Base-by-base conservation (phyloP, 2,888 invertebrate species). In the Sericinus montela region DNA sequence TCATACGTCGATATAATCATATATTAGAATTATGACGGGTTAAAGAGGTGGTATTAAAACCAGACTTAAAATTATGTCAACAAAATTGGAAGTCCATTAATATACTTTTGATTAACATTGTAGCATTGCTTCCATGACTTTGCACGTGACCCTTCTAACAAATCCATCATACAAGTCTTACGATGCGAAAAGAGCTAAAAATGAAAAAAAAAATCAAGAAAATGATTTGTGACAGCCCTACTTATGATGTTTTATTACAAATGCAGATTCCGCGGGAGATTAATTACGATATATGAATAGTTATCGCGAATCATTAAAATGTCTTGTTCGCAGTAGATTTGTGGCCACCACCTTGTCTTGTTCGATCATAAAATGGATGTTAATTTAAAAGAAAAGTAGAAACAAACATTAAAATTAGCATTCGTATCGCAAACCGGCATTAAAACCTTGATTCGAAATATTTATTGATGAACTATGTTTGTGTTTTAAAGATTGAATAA, bases 191-290 rank as follows among this genome's bases (percentile, higher is more conserved):
- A 13, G 32, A 10, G 9, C 9, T 16, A 15, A 10, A 36, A 36
- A 36, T 10, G 0, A 19, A 37, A 3, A 1, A 37, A 1, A 29
- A 29, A n/a, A n/a, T n/a, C n/a, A n/a, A 3, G n/a, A 0, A 4
- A 29, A 8, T 9, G n/a, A 9, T 39, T 37, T 41, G 38, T 50
- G 52, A 35, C 50, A 48, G 48, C 50, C 45, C 50, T 50, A 32
- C 19, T 23, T 45, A 41, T 49, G 49, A 40, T 49, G 54, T 46
- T 64, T 44, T 59, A 73, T 71, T 67, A 75, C 65, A 65, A 67
- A 75, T 72, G 75, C 73, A 71, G 73, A 78, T 79, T 76, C 67
- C 63, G 67, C 72, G 69, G 66, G 65, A 69, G 71, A 79, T 77
- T 72, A 76, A 75, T 59, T 59, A 50, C 55, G 52, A 67, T 71